Percentiles rank a stretch among this genome's conserved stretches.
Conservation (phyloP, 2,888 invertebrate species). For the Eulithis testata region DNA sequence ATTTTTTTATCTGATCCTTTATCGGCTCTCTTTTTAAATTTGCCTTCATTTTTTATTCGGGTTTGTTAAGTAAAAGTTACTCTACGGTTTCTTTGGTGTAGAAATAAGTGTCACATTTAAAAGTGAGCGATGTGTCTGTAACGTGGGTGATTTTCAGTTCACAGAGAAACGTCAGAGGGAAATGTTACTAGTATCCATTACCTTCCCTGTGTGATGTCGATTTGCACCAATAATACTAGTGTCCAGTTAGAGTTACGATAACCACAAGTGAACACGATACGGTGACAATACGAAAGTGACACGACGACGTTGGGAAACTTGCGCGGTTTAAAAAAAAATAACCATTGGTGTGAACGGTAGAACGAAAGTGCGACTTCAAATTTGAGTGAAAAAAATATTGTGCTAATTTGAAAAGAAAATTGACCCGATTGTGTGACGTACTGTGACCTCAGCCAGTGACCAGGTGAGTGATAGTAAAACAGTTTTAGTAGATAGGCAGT, state of each 20-base stretch:
- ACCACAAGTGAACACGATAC: conserved; percentile 81
- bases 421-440: conserved; percentile 32
- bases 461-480: conserved; percentile 51
- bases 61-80: conserved; percentile 43
- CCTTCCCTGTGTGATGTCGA: conserved; percentile 77
- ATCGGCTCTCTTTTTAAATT: conserved; percentile 54
- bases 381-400: conserved; percentile 40
- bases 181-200: conserved; percentile 74
- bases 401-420: conserved; percentile 31
- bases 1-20: conserved; percentile 52
- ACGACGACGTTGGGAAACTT: conserved; percentile 69
- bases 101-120: conserved; percentile 51
- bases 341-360: conserved; percentile 58
- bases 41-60: conserved; percentile 17
- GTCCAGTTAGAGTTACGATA: conserved; percentile 77
- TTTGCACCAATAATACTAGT: conserved; percentile 68
- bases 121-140: conserved; percentile 55
- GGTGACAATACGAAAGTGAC: conserved; percentile 77
- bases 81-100: conserved; percentile 58
- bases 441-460: conserved; percentile 31
- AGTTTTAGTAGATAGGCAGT: conserved; percentile 39
- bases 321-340: conserved; percentile 75
- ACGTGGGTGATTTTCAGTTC: conserved; percentile 74
- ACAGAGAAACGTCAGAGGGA: conserved; percentile 67
- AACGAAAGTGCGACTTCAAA: conserved; percentile 58